Percentiles rank a stretch among this genome's conserved stretches.
Conservation (phyloP, 2,113 vertebrate genomes). For the Recurvirostra avosetta region DNA sequence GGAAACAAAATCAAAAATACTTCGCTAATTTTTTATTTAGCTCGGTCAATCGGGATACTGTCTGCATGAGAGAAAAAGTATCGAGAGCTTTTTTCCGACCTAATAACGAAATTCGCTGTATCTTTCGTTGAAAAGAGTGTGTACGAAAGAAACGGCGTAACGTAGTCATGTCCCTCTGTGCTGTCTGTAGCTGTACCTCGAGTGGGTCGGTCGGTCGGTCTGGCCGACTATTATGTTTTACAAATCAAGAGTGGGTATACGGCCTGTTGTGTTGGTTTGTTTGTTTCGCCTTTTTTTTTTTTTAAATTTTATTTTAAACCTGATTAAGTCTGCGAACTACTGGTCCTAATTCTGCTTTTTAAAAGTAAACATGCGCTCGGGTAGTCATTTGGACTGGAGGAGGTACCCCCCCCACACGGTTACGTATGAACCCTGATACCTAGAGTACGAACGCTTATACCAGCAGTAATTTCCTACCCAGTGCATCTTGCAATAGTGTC, state of each 20-base stretch:
- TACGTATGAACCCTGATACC: accelerated
- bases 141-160: background rate
- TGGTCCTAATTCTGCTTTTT: background rate
- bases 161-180: no score
- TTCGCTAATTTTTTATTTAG: background rate
- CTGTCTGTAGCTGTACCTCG: background rate
- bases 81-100: accelerated
- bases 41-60: background rate
- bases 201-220: background rate
- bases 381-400: background rate
- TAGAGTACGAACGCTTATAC: background rate
- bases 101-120: background rate
- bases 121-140: background rate
- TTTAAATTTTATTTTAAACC: background rate
- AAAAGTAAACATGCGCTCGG: background rate
- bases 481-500: background rate
- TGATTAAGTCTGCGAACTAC: background rate
- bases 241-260: background rate
- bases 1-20: background rate
- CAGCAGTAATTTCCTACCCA: background rate
- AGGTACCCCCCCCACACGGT: background rate
- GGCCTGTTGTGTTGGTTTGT: background rate
- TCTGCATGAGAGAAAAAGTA: background rate
- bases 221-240: background rate
- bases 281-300: background rate